These are phyloP conservation scores for Parascotia fuliginaria DNA, from an alignment of 2,888 invertebrate species.

Conservation along the genomic window DNA sequence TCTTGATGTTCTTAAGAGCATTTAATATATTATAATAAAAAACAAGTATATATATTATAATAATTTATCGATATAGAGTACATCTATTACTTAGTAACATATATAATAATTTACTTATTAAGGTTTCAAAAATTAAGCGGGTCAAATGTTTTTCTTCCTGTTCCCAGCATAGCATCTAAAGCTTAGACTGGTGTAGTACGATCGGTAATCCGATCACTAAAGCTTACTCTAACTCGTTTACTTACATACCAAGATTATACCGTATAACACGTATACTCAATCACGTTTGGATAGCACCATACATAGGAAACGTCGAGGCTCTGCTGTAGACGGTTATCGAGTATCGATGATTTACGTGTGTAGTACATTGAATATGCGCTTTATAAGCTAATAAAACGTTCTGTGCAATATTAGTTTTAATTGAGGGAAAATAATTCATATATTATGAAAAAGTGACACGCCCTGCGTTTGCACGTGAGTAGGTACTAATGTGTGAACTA, in stretches of 20 bases:
- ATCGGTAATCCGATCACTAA: not conserved
- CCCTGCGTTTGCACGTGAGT: too few species aligned
- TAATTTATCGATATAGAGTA: too few species aligned
- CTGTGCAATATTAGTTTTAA: not conserved
- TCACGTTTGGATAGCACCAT: not conserved
- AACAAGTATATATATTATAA: too few species aligned
- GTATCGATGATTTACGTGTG: constrained; percentile 1
- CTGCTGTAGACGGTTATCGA: constrained; percentile 3
- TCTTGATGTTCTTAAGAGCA: too few species aligned
- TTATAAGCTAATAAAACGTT: not conserved
- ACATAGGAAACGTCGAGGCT: not conserved
- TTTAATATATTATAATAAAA: too few species aligned
- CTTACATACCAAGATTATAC: not conserved
- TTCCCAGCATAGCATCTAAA: not conserved
- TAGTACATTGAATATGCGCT: not conserved
- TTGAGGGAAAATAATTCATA: too few species aligned
- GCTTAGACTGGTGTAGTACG: not conserved
- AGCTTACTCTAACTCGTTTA: not conserved
- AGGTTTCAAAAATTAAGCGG: too few species aligned
- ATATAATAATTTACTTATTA: too few species aligned
- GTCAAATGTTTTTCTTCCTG: too few species aligned
- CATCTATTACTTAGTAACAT: too few species aligned
- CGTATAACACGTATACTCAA: not conserved
- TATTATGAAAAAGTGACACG: too few species aligned
- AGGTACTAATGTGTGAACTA: too few species aligned